These are phyloP conservation scores for Marronus borbonicus DNA, from an alignment of 2,888 invertebrate species.

Conservation along the genomic window DNA sequence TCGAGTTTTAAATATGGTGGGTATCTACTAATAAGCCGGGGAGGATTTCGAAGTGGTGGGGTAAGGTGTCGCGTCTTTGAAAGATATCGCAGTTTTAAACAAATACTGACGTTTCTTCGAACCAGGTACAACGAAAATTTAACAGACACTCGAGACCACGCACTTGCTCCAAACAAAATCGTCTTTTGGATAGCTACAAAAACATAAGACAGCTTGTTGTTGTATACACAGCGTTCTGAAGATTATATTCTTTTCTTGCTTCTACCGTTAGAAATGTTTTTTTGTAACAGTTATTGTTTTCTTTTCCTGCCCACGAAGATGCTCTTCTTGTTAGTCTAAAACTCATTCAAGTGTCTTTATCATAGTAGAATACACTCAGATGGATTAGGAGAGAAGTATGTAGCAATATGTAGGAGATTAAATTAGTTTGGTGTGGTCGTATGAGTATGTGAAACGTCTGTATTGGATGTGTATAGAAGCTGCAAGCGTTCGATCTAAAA, in stretches of 20 bases:
- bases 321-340: slow-evolving; percentile 36
- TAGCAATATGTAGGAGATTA: slow-evolving; percentile 3
- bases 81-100: slow-evolving; percentile 48
- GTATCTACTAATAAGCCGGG: background rate
- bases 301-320: slow-evolving; percentile 28
- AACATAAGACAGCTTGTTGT: slow-evolving; percentile 47
- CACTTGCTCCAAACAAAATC: slow-evolving; percentile 39
- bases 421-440: slow-evolving; percentile 24
- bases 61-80: slow-evolving; percentile 25
- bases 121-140: slow-evolving; percentile 46
- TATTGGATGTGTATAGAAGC: slow-evolving; percentile 3
- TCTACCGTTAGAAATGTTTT: slow-evolving; percentile 16
- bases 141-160: slow-evolving; percentile 39
- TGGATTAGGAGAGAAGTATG: slow-evolving; percentile 11
- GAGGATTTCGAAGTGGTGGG: slow-evolving; percentile 20
- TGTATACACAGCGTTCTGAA: slow-evolving; percentile 36
- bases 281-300: slow-evolving; percentile 35
- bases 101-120: slow-evolving; percentile 31
- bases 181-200: slow-evolving; percentile 40
- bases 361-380: slow-evolving; percentile 6
- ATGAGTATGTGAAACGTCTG: slow-evolving; percentile 17
- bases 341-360: slow-evolving; percentile 36
- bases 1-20: slow-evolving; percentile 26
- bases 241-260: slow-evolving; percentile 41
- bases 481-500: too few relatives aligned